phyloP scores from a whole-genome alignment of 1,140 invertebrate species.

The Polypedilum vanderplanki region DNA sequence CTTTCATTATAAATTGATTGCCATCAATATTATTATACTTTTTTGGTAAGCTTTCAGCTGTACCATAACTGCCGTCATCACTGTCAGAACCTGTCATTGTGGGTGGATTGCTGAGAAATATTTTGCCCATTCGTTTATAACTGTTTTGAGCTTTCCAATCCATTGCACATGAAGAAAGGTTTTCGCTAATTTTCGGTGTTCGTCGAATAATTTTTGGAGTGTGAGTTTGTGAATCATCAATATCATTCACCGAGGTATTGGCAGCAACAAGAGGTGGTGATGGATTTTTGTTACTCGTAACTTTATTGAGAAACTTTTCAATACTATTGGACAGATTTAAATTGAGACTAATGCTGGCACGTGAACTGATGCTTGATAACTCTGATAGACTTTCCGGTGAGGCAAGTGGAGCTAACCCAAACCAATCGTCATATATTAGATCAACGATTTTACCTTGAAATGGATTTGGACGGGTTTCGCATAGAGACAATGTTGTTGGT shows the following conservation, averaged over 20 bases:
- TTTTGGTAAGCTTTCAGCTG: slow-evolving; percentile 36
- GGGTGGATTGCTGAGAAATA: slow-evolving; percentile 41
- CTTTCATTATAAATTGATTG: background rate
- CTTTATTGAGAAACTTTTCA: slow-evolving; percentile 41
- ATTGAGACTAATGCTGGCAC: slow-evolving; percentile 41
- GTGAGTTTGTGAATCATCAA: slow-evolving; percentile 44
- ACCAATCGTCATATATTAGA: slow-evolving; percentile 56
- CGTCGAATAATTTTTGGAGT: slow-evolving; percentile 52
- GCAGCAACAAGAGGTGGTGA: background rate
- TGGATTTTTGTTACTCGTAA: slow-evolving; percentile 35
- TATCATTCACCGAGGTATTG: slow-evolving; percentile 36
- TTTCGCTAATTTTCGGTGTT: slow-evolving; percentile 58
- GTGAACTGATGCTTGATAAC: slow-evolving; percentile 59
- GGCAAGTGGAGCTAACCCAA: slow-evolving; percentile 67
- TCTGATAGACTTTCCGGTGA: slow-evolving; percentile 80
- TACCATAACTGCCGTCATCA: slow-evolving; percentile 41
- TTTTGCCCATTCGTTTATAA: slow-evolving; percentile 42
- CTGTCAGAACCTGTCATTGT: slow-evolving; percentile 33
- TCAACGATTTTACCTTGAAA: slow-evolving; percentile 43
- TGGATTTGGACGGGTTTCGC: slow-evolving; percentile 39
- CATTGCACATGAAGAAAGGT: slow-evolving; percentile 57
- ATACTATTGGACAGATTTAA: slow-evolving; percentile 38
- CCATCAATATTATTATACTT: background rate
- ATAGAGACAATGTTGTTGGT: slow-evolving; percentile 35
- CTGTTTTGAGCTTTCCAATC: slow-evolving; percentile 44